phyloP scores from a whole-genome alignment of 2,113 vertebrate genomes.

The Ceyx cyanopectus region DNA sequence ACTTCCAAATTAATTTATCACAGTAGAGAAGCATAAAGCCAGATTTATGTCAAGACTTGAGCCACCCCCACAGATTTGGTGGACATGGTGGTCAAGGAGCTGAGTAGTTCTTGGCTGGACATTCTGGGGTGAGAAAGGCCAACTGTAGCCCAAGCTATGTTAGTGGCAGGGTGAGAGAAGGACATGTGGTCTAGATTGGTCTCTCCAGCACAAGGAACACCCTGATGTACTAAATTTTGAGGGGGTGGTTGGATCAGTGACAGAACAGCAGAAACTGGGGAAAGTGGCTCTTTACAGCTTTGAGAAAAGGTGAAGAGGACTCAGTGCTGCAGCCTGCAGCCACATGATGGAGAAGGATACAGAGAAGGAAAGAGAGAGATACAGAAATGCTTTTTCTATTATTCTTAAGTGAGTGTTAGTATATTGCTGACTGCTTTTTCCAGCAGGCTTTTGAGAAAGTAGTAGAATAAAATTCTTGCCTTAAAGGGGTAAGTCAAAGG shows the following conservation, averaged over 20 bases:
- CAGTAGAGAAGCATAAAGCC: neutral
- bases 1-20: neutral
- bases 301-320: neutral
- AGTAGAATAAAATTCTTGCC: neutral
- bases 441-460: neutral
- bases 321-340: neutral
- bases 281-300: neutral
- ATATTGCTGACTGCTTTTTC: neutral
- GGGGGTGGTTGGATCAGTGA: neutral
- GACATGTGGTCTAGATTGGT: too few species aligned
- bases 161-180: neutral
- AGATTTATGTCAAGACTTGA: neutral
- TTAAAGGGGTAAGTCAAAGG: neutral
- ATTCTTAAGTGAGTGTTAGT: neutral
- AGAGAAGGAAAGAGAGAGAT: neutral
- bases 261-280: neutral
- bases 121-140: neutral
- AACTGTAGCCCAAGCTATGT: neutral
- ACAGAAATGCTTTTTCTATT: neutral
- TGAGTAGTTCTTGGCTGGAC: neutral
- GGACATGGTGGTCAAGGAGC: neutral
- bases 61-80: neutral
- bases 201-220: neutral
- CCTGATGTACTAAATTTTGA: neutral
- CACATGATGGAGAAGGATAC: neutral